Evolutionary conservation across 2,888 invertebrate species (phyloP).

Genomic region (Rhorus exstirpatorius): DNA sequence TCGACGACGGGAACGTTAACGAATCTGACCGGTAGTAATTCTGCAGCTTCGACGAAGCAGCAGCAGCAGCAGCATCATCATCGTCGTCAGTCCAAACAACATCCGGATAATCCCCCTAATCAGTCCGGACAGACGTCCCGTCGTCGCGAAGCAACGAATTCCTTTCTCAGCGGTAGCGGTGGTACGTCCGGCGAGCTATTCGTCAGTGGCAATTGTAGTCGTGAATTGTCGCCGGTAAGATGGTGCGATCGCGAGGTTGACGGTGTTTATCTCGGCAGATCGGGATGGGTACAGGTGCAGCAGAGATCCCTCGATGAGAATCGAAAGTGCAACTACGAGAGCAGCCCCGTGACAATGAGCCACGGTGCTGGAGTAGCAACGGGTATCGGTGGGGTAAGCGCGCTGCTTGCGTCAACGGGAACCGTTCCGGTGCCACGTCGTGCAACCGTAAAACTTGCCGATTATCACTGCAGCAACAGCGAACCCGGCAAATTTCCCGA

Average conservation of each 20-base stretch:
- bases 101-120: conserved; percentile 75
- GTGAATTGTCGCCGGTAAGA: conserved; percentile 88
- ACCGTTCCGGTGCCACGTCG: conserved; percentile 85
- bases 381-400: conserved; percentile 70
- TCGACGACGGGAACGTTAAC: conserved; percentile 62
- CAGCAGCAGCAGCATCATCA: conserved; percentile 74
- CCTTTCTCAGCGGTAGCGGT: conserved; percentile 84
- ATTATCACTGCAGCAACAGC: conserved; percentile 87
- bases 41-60: conserved; percentile 83
- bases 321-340: conserved; percentile 84
- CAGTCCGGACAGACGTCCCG: conserved; percentile 77
- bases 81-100: conserved; percentile 74
- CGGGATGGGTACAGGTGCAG: conserved; percentile 88
- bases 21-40: conserved; percentile 73
- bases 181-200: conserved; percentile 86
- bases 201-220: conserved; percentile 85
- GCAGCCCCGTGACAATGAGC: conserved; percentile 47
- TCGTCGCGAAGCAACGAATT: conserved; percentile 80
- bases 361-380: conserved; percentile 41
- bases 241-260: conserved; percentile 89
- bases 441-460: conserved; percentile 86
- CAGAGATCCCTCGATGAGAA: conserved; percentile 88
- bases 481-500: conserved; percentile 82
- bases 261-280: conserved; percentile 88
- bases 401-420: conserved; percentile 77